These are phyloP conservation scores for Zaprionus gabonicus DNA, from an alignment of 1,140 invertebrate species.

Conservation along the genomic window DNA sequence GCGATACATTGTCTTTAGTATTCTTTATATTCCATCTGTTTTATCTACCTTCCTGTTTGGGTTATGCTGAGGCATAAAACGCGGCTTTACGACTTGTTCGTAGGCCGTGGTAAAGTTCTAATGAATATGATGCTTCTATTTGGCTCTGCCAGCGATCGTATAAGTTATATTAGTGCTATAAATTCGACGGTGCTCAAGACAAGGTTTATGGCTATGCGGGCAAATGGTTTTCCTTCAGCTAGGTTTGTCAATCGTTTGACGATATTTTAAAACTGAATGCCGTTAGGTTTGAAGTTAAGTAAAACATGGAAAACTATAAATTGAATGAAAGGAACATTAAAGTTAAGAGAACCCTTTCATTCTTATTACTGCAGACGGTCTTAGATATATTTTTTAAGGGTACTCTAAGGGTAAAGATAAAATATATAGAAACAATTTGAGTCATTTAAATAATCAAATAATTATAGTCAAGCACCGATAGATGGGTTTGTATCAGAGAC, in stretches of 20 bases:
- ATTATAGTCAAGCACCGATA: no score
- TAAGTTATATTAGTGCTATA: constrained; percentile 8
- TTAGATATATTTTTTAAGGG: background rate
- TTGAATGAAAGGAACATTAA: background rate
- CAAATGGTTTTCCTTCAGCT: background rate
- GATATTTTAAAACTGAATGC: background rate
- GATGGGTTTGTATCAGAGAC: no score
- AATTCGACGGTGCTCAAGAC: constrained; percentile 5
- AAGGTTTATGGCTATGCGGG: background rate
- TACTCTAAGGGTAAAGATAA: background rate
- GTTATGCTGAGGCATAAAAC: constrained; percentile 48
- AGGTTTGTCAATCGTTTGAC: background rate
- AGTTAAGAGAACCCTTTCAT: background rate
- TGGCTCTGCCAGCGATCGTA: background rate
- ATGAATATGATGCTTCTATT: constrained; percentile 42
- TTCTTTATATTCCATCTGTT: constrained; percentile 13
- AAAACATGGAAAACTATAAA: background rate
- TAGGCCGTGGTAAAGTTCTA: constrained; percentile 32
- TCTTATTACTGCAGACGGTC: background rate
- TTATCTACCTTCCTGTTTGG: constrained; percentile 15
- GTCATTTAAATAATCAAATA: background rate
- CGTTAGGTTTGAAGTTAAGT: constrained; percentile 5
- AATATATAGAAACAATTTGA: background rate
- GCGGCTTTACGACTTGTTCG: constrained; percentile 13
- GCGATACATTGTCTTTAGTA: constrained; percentile 10